Base-by-base conservation (phyloP, 2,113 vertebrate genomes). In the Syngnathus scovelli region DNA sequence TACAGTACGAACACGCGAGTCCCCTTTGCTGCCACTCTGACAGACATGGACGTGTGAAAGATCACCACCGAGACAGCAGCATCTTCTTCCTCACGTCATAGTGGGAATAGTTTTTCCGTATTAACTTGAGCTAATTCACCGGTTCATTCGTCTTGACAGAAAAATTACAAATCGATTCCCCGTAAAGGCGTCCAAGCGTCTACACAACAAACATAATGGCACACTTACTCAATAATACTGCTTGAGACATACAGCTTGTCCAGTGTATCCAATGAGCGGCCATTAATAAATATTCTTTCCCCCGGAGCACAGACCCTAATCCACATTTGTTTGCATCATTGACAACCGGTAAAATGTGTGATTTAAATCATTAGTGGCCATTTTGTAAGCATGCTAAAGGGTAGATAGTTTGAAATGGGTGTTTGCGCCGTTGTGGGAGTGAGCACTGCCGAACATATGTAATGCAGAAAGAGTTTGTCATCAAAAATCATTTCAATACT, bases 321-420 rank as follows among this genome's bases (percentile, higher is more conserved):
- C 64, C 60, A 23, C 19, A 59, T 75, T 69, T 70, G 81, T 67
- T 56, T 65, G 44, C 68, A 46, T 62, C 71, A 78, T 78, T 70
- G 74, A 68, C 69, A 72, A 66, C 55, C 56, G 27, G 16, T n/a
- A 56, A 36, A 33, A 56, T 33, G 3, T 36, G 55, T 56, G 3
- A 7, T 56, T 5, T 16, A 33, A 55, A 55, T 55, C 4, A 55
- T 55, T n/a, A 21, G 19, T 21, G n/a, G 19, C n/a, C 21, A 3
- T 19, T 7, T 21, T 9, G 5, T 52, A 52, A 52, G 49, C 49
- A 10, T 52, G 49, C 39, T 9, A 39, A 39, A 39, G 4, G 38
- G 38, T 39, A 4, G 3, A 39, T 39, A 39, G 6, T 7, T 39
- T 39, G 39, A 39, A 39, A 39, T 7, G 6, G 27, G 27, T 3